A percentile compares a stretch with the other conserved stretches of the same genome.
Evolutionary conservation across 1,140 invertebrate genomes (phyloP).

Genomic region (Drosophila eugracilis): DNA sequence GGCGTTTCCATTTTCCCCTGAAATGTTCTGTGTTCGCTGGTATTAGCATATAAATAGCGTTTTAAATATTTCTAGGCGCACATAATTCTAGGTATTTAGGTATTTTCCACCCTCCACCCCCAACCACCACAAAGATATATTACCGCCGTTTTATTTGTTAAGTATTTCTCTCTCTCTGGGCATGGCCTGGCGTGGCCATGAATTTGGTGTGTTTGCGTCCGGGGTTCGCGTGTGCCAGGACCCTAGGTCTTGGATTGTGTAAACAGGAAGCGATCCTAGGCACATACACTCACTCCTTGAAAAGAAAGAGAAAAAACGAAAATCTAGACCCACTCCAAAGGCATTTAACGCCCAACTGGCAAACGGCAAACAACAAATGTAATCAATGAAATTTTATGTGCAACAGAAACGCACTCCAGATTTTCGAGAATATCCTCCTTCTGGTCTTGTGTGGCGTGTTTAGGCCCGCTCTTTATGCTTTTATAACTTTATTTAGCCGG

Average conservation of each 20-base stretch:
- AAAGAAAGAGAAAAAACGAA: not conserved
- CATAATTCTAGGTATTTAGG: constrained; percentile 72
- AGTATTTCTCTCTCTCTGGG: constrained; percentile 51
- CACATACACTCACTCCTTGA: constrained; percentile 29
- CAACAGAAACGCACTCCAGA: constrained; percentile 73
- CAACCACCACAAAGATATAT: constrained; percentile 55
- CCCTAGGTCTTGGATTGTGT: constrained; percentile 61
- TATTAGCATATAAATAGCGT: constrained; percentile 82
- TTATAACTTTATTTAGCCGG: constrained; percentile 80
- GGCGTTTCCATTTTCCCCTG: constrained; percentile 34
- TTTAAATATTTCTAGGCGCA: constrained; percentile 73
- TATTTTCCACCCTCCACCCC: no score
- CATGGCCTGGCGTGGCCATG: constrained; percentile 60
- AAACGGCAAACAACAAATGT: constrained; percentile 80
- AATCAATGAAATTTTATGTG: constrained; percentile 84
- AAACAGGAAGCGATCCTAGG: constrained; percentile 77
- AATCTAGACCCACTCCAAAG: constrained; percentile 4
- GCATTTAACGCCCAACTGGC: constrained; percentile 66
- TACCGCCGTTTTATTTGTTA: constrained; percentile 60
- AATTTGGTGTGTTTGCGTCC: constrained; percentile 48
- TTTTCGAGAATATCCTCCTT: constrained; percentile 24
- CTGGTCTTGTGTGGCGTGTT: constrained; percentile 64
- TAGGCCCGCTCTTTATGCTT: constrained; percentile 60
- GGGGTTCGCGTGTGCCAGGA: constrained; percentile 42
- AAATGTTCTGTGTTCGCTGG: constrained; percentile 39